Conservation (phyloP, 2,888 invertebrate species). For the Cheilosia vernalis region DNA sequence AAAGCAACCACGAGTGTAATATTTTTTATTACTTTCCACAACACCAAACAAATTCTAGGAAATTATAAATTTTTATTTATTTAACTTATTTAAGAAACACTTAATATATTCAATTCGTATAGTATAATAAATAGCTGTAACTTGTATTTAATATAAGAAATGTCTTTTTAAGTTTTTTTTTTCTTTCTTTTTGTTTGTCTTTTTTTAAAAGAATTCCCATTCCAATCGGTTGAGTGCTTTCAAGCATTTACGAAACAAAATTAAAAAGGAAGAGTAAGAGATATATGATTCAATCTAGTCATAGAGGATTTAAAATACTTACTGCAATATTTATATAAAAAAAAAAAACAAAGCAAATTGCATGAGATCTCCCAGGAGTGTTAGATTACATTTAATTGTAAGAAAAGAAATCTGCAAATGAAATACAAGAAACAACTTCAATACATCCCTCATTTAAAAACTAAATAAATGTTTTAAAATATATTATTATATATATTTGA, state of each 20-base stretch:
- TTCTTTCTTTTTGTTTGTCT: background rate
- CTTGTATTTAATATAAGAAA: slow-evolving; percentile 50
- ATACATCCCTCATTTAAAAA: slow-evolving; percentile 9
- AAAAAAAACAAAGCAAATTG: background rate
- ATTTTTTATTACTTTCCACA: slow-evolving; percentile 59
- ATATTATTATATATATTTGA: slow-evolving; percentile 56
- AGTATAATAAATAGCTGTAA: slow-evolving; percentile 53
- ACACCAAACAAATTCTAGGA: slow-evolving; percentile 61
- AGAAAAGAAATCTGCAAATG: slow-evolving; percentile 22
- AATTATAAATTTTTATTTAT: slow-evolving; percentile 70
- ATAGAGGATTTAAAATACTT: slow-evolving; percentile 31
- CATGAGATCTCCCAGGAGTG: slow-evolving; percentile 3
- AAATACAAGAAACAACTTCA: slow-evolving; percentile 16
- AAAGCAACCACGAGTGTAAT: slow-evolving; percentile 64
- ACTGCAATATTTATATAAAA: slow-evolving; percentile 47
- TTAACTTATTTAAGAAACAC: slow-evolving; percentile 52
- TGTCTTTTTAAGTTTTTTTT: slow-evolving; percentile 42
- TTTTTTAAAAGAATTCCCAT: slow-evolving; percentile 13
- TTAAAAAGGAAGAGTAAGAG: slow-evolving; percentile 5
- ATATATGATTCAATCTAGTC: slow-evolving; percentile 49
- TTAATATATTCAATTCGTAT: slow-evolving; percentile 64
- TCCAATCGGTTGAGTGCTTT: slow-evolving; percentile 6
- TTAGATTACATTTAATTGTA: slow-evolving; percentile 34
- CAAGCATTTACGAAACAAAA: slow-evolving; percentile 37
- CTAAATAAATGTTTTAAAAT: slow-evolving; percentile 27